Conservation (phyloP, 2,113 vertebrate genomes). For the rat (Rattus norvegicus) region GRCr8 NC_086038.1:3121501-3122000, state of each 20-base stretch:
- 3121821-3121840: not conserved
- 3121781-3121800: not conserved
- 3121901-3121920: not conserved
- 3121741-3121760: not conserved
- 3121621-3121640: not conserved
- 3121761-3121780: not conserved
- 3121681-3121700: not conserved
- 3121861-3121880: not conserved
- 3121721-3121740: not conserved
- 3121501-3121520: not conserved
- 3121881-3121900: not conserved
- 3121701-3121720: not conserved
- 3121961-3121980: not conserved
- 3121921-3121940: rapidly evolving
- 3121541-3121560: not conserved
- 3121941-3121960: not conserved
- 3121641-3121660: not conserved
- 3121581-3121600: not conserved
- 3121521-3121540: not conserved
- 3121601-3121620: not conserved
- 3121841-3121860: not conserved
- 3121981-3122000: not conserved
- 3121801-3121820: not conserved
- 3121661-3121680: not conserved
- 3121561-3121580: not conserved